These are phyloP conservation scores for Acrocera orbiculus DNA, from an alignment of 2,888 invertebrate species.

Conservation along the genomic window DNA sequence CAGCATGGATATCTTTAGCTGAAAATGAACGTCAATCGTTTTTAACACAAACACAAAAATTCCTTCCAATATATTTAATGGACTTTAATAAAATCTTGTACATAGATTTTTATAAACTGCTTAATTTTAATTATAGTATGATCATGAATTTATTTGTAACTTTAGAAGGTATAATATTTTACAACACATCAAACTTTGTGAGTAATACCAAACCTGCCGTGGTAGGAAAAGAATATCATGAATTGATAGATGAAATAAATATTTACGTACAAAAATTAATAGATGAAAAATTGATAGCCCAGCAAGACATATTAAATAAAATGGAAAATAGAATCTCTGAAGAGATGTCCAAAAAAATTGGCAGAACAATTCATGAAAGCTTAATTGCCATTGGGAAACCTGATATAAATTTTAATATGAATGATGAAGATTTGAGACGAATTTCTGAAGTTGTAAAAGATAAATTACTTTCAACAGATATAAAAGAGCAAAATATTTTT, in stretches of 20 bases:
- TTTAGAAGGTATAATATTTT: too few relatives aligned
- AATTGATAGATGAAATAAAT: constrained; percentile 26
- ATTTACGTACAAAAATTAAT: constrained; percentile 26
- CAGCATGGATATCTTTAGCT: constrained; percentile 23
- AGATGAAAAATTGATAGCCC: constrained; percentile 18
- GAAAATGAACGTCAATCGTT: constrained; percentile 28
- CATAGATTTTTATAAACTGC: too few relatives aligned
- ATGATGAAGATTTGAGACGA: constrained; percentile 19
- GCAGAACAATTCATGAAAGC: constrained; percentile 22
- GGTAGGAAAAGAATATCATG: constrained; percentile 25
- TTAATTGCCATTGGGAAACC: constrained; percentile 13
- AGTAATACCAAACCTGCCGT: too few relatives aligned
- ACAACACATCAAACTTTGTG: too few relatives aligned
- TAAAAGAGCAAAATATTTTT: constrained; percentile 15
- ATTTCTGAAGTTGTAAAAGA: constrained; percentile 20
- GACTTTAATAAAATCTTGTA: constrained; percentile 16
- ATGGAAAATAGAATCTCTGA: constrained; percentile 14
- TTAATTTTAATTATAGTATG: too few relatives aligned
- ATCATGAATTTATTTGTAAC: too few relatives aligned
- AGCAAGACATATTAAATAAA: constrained; percentile 15
- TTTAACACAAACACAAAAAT: constrained; percentile 16
- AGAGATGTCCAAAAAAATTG: constrained; percentile 20
- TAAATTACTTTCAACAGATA: constrained; percentile 6
- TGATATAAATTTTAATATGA: constrained; percentile 14
- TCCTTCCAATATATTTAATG: constrained; percentile 22